Evolutionary conservation across 2,797 vertebrate genomes (phyloP), one percentile per base, ranked within the genome.

Genomic region (Melanotaenia nigrans): DNA sequence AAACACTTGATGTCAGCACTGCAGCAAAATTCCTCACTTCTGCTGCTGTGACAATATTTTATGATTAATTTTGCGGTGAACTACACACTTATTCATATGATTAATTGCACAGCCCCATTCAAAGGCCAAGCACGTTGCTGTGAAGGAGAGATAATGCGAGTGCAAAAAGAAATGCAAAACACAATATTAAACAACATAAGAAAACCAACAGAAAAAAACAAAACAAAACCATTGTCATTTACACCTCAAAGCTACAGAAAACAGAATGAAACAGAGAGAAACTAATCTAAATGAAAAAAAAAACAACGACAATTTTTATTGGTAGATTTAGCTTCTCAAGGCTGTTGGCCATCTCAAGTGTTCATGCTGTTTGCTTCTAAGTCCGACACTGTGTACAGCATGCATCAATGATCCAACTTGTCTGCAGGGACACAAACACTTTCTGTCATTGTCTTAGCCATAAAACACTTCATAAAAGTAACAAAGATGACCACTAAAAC

Each of bases 381-480:
- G 85, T 42, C 78, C 66, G 84, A 62, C 38, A 10, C 71, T 84
- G 35, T 36, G 35, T 36, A 36, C 3, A 11, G 35, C 11, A 36
- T 36, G 35, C 72, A 89, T 85, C 85, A 86, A 86, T 68, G 54
- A 62, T 77, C 61, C 69, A 66, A 77, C 75, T 61, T n/a, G 65
- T 85, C 78, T 77, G 77, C 68, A 25, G 66, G 83, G 73, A 85
- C 74, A 82, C 85, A 81, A 81, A 86, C 55, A 71, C 66, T 87
- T 85, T 84, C 75, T 85, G 79, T 86, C 74, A 83, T 71, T 83
- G 77, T 86, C 77, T 82, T 85, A 78, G 82, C 82, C 59, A 61
- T 35, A 79, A 75, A 82, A 83, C 79, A 71, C 84, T 85, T 84
- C 65, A 75, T 84, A 56, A 84, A 83, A 82, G 81, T 77, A 75